Evolutionary conservation across 1,140 invertebrate genomes (phyloP), one percentile per base, ranked within the genome.

Genomic region (Aphis gossypii): DNA sequence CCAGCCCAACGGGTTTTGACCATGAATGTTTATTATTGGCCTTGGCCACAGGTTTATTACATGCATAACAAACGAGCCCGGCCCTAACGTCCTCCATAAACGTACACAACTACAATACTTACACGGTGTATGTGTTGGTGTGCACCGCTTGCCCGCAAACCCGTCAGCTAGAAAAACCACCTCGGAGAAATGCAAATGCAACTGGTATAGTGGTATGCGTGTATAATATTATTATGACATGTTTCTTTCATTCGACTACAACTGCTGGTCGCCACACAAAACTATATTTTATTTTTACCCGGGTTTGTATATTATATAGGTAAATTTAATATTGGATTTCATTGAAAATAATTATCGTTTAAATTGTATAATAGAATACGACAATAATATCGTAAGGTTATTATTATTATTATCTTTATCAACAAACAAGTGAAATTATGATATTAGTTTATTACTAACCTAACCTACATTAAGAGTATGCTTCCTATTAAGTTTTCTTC

Each of bases 21-120:
- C 90, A 76, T 76, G 90, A 91, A 91, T 76, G 60, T 76, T 91
- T 87, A 91, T 91, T 76, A 76, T 91, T 30, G 90, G 54, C 90
- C 90, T 91, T 91, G 89, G 90, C 54, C 90, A 76, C 90, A 46
- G 41, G 90, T 91, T 76, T 44, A 76, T 68, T 76, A 91, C 41
- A 23, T 41, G 90, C 90, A 76, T 91, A 91, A 35, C 60, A 91
- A 91, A 91, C 90, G 56, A 91, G 90, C 90, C 86, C 86, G 90
- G 90, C 90, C 90, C 51, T 48, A n/a, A 87, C 86, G 86, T 87
- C 44, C 86, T 87, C 84, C 84, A 86, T 25, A 18, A 14, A n/a
- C 46, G 48, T 30, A 30, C 44, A 44, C 21, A 84, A 3, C 41
- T 9, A 23, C 25, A 44, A 44, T 38, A 25, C 83, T 23, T 9